Percentiles rank a stretch among this genome's conserved stretches.
phyloP scores from a whole-genome alignment of 2,888 invertebrate species.

The Odontocerum albicorne region DNA sequence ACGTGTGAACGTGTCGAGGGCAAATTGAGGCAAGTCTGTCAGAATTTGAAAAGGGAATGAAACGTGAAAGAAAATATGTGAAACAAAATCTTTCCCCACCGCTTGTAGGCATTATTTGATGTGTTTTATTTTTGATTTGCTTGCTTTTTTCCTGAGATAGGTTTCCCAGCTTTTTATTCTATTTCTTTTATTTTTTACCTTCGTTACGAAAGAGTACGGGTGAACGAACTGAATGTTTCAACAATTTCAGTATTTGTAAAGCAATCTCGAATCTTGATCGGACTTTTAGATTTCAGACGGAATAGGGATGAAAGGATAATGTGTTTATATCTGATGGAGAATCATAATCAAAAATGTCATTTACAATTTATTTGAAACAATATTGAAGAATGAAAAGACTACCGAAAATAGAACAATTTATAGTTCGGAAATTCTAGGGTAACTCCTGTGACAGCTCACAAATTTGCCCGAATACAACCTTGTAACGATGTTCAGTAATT shows the following conservation, averaged over 20 bases:
- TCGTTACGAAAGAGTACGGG: not conserved
- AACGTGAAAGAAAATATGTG: slow-evolving; percentile 22
- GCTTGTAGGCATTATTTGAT: slow-evolving; percentile 34
- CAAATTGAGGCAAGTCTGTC: slow-evolving; percentile 29
- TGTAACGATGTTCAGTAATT: no score
- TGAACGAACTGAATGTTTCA: no score
- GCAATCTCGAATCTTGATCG: no score
- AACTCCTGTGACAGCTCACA: no score
- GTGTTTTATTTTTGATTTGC: slow-evolving; percentile 36
- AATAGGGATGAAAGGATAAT: no score
- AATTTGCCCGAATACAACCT: no score
- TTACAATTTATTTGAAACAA: not conserved
- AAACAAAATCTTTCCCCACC: slow-evolving; percentile 27
- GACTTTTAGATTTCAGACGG: no score
- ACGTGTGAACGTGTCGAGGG: slow-evolving; percentile 1
- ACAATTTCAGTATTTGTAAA: no score
- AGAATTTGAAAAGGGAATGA: slow-evolving; percentile 8
- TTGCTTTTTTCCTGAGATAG: slow-evolving; percentile 33
- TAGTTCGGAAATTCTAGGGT: no score
- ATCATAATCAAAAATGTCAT: no score
- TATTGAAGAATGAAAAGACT: not conserved
- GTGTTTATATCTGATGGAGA: no score
- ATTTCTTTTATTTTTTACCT: not conserved
- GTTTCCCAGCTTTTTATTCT: slow-evolving; percentile 32
- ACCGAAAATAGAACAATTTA: no score